phyloP scores from a whole-genome alignment of 2,113 vertebrate species.

The Oryzias javanicus region DNA sequence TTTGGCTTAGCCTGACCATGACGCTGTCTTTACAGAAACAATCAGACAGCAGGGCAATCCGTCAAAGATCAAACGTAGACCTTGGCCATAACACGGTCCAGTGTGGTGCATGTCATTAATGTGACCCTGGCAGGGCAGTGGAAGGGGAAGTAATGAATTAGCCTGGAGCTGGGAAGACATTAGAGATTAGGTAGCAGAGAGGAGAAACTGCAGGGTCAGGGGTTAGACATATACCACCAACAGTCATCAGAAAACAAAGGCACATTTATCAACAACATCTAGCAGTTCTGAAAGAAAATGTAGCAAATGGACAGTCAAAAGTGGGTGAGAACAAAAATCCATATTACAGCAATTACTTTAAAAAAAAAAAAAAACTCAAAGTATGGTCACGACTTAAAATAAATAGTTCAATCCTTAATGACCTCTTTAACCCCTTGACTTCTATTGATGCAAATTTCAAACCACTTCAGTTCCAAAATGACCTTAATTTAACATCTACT shows the following conservation, averaged over 20 bases:
- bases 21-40: conserved; percentile 21
- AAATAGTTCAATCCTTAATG: too few relatives aligned
- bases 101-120: conserved; percentile 44
- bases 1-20: conserved; percentile 6
- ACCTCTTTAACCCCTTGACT: too few relatives aligned
- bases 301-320: neutral
- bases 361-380: too few relatives aligned
- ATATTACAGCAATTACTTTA: neutral
- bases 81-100: conserved; percentile 47
- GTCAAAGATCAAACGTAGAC: conserved; percentile 55
- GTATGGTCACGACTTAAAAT: too few relatives aligned
- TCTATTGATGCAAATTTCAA: too few relatives aligned
- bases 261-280: conserved; percentile 47
- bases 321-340: neutral
- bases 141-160: conserved; percentile 75
- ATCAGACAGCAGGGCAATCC: conserved; percentile 31
- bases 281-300: conserved; percentile 7
- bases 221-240: conserved; percentile 70
- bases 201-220: conserved; percentile 59
- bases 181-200: conserved; percentile 73
- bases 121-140: conserved; percentile 61
- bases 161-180: conserved; percentile 71
- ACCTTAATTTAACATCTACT: too few relatives aligned
- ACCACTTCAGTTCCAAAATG: too few relatives aligned
- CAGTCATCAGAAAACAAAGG: conserved; percentile 61